A percentile compares a stretch with the other conserved stretches of the same genome.
Conservation (phyloP, 2,797 vertebrate species). For the Danio choprae region DNA sequence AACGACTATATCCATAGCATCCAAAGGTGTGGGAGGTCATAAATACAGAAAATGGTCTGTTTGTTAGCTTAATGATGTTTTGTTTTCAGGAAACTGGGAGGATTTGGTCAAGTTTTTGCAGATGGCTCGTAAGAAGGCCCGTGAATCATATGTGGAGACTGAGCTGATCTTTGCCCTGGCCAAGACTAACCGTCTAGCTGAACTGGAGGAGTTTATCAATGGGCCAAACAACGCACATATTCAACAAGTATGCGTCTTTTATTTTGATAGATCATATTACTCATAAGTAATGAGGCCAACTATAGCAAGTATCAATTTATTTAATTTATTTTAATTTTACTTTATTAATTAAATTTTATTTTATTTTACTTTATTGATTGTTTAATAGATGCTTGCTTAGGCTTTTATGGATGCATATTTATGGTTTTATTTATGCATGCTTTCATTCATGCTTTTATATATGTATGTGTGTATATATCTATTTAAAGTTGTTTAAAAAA, state of each 20-base stretch:
- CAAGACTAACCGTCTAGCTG: constrained; percentile 92
- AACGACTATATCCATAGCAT: neutral
- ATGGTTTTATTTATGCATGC: no score
- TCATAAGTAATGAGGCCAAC: no score
- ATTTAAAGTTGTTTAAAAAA: no score
- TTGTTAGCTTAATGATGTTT: constrained; percentile 31
- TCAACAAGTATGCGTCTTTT: constrained; percentile 85
- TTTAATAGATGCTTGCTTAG: no score
- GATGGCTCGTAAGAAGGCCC: constrained; percentile 93
- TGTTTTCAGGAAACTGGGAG: constrained; percentile 88
- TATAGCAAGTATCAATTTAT: no score
- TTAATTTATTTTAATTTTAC: no score
- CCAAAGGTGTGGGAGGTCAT: neutral
- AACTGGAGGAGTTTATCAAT: constrained; percentile 98
- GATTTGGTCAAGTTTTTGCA: constrained; percentile 94
- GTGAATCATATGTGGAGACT: constrained; percentile 91
- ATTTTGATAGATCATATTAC: neutral
- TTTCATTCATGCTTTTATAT: no score
- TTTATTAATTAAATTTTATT: no score
- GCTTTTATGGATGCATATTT: no score
- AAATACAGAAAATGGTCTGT: neutral
- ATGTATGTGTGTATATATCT: no score
- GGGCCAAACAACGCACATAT: constrained; percentile 99
- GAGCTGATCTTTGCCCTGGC: constrained; percentile 95
- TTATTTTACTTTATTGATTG: no score